Evolutionary conservation across 1,140 invertebrate genomes (phyloP).

Genomic region (Agrypnia vestita): DNA sequence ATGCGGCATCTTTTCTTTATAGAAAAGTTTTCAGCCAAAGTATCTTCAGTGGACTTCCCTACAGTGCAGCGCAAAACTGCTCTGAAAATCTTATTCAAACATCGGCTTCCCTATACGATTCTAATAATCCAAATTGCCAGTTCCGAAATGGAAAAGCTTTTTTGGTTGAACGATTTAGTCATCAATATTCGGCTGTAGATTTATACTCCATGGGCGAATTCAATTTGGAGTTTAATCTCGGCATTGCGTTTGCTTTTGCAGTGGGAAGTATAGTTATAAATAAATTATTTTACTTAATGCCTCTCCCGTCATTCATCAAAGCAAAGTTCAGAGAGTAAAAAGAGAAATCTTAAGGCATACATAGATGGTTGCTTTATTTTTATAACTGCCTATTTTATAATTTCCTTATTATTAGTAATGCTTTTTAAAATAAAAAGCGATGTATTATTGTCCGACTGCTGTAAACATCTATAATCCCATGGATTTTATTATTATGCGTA

Average conservation of each 20-base stretch:
- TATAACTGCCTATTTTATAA: too few relatives aligned
- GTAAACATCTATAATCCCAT: background rate
- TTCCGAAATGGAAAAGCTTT: conserved; percentile 83
- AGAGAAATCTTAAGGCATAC: background rate
- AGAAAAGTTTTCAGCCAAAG: conserved; percentile 78
- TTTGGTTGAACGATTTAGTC: conserved; percentile 82
- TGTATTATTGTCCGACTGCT: too few relatives aligned
- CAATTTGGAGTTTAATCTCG: conserved; percentile 83
- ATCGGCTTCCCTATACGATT: conserved; percentile 67
- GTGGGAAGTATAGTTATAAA: conserved; percentile 87
- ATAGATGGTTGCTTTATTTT: too few relatives aligned
- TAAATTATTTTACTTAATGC: conserved; percentile 88
- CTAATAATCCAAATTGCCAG: conserved; percentile 76
- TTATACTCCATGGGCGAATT: conserved; percentile 78
- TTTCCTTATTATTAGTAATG: too few relatives aligned
- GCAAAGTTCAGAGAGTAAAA: conserved; percentile 89
- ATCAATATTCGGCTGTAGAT: conserved; percentile 73
- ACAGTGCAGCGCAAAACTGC: conserved; percentile 72
- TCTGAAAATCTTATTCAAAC: conserved; percentile 73
- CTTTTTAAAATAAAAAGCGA: background rate
- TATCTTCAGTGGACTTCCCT: conserved; percentile 70
- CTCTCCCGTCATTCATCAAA: conserved; percentile 88
- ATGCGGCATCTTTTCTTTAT: conserved; percentile 82
- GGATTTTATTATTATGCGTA: too few relatives aligned
- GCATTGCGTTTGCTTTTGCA: conserved; percentile 88